Evolutionary conservation across 2,888 invertebrate species (phyloP), one percentile per base, ranked within the genome.

Genomic region (Tuta absoluta): DNA sequence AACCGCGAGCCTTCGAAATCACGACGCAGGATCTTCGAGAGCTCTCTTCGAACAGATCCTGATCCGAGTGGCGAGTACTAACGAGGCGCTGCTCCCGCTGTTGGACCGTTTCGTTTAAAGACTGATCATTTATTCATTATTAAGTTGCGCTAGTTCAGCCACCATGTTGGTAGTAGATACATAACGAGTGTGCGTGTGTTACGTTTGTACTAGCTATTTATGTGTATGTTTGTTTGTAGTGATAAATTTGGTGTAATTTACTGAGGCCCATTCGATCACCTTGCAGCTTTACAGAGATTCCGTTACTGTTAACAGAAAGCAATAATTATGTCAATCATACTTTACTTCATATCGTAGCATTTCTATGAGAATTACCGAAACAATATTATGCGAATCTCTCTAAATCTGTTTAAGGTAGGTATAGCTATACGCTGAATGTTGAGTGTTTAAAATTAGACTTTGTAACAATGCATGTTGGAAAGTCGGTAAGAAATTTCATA

Each of bases 51-150:
- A n/a, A n/a, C n/a, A n/a, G n/a, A n/a, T n/a, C n/a, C n/a, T n/a
- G n/a, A n/a, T n/a, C 33, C 8, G 33, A 33, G 8, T 4, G 4
- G 33, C 33, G 33, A 33, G 33, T n/a, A n/a, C n/a, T n/a, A n/a
- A 79, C 82, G 80, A 79, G 80, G 75, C 78, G 79, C 81, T 82
- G 74, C 79, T 80, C 79, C 72, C 49, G 63, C 45, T 62, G 70
- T 63, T 67, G 77, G 82, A 76, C 80, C 83, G 80, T 79, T 78
- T 79, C 79, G 80, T 86, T 78, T 87, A 84, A 91, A 91, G 91
- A 91, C 91, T 91, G 91, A 91, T 90, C 89, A 87, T 87, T 89
- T 87, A 84, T 85, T 87, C 90, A 89, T 89, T 87, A 78, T 84
- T 89, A 88, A 89, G 88, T 89, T 89, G 86, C 76, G 85, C 86